Evolutionary conservation across 2,888 invertebrate genomes (phyloP).

Genomic region (Scaptomyza flava): DNA sequence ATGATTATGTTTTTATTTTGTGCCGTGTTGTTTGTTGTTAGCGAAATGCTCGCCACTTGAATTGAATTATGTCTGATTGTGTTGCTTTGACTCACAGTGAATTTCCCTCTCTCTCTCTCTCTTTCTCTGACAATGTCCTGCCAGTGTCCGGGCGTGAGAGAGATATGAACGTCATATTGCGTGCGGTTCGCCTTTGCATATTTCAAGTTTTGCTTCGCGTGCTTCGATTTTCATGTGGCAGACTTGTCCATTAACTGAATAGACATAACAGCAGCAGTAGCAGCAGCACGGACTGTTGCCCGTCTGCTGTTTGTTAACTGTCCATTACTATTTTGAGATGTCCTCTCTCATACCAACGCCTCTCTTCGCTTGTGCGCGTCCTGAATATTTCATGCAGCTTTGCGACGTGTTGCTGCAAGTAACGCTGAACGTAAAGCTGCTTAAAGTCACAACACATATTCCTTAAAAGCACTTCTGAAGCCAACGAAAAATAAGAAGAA

Average conservation of each 20-base stretch:
- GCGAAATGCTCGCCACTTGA: constrained; percentile 19
- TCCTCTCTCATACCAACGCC: background rate
- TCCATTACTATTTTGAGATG: constrained; percentile 37
- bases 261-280: constrained; percentile 37
- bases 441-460: constrained; percentile 12
- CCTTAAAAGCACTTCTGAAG: background rate
- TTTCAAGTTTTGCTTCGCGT: constrained; percentile 50
- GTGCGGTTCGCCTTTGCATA: constrained; percentile 67
- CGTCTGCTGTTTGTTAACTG: constrained; percentile 30
- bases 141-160: background rate
- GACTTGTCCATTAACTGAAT: constrained; percentile 65
- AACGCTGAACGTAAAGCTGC: constrained; percentile 10
- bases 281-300: constrained; percentile 45
- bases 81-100: constrained; percentile 5
- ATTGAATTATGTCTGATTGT: constrained; percentile 49
- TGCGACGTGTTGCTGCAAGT: constrained; percentile 29
- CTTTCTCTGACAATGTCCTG: constrained; percentile 21
- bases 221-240: constrained; percentile 50
- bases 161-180: constrained; percentile 45
- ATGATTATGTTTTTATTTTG: constrained; percentile 35
- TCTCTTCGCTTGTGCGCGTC: constrained; percentile 6
- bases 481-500: background rate
- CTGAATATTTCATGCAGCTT: constrained; percentile 44
- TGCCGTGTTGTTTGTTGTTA: constrained; percentile 8
- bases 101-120: background rate